Evolutionary conservation across 2,113 vertebrate genomes (phyloP).

Genomic region (Psittacus erithacus): DNA sequence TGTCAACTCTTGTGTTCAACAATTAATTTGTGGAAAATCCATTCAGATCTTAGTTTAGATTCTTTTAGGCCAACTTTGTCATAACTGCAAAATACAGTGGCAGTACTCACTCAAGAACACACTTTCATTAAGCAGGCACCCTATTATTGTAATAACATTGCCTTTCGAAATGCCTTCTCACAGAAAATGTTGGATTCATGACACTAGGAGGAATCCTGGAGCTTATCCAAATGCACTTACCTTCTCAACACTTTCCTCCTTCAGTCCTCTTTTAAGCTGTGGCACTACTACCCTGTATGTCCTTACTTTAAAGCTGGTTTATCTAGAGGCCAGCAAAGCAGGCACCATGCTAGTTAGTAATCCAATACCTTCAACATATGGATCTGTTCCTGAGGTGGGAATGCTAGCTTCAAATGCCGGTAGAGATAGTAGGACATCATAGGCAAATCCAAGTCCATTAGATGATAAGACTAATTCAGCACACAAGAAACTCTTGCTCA

Average conservation of each 20-base stretch:
- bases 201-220: background rate
- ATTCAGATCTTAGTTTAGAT: background rate
- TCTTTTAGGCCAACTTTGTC: background rate
- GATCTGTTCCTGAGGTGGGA: background rate
- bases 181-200: background rate
- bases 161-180: background rate
- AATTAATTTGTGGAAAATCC: background rate
- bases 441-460: background rate
- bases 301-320: background rate
- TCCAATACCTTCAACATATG: background rate
- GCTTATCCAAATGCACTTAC: background rate
- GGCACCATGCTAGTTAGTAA: background rate
- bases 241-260: background rate
- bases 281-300: background rate
- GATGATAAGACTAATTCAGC: background rate
- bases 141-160: background rate
- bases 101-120: background rate
- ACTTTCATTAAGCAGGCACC: background rate
- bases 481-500: background rate
- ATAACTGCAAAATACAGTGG: background rate
- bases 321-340: background rate
- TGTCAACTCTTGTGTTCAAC: background rate
- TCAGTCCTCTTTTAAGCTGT: background rate
- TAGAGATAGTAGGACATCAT: background rate
- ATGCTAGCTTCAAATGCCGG: background rate